Percentiles rank a stretch among this genome's conserved stretches.
Evolutionary conservation across 2,113 vertebrate species (phyloP).

Genomic region (Chloropsis hardwickii): DNA sequence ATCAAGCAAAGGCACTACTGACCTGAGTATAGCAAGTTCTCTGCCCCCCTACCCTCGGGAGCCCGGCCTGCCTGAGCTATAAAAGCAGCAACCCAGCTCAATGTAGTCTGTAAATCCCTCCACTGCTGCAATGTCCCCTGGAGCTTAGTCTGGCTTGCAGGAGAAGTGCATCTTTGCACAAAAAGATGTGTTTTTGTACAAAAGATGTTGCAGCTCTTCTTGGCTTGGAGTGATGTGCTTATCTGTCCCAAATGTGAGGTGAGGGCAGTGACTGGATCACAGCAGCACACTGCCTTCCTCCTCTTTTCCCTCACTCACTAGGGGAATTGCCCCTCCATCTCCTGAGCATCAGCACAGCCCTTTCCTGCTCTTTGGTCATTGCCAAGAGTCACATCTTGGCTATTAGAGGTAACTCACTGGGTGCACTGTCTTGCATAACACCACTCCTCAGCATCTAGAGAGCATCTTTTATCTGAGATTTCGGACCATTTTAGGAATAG

Average conservation of each 20-base stretch:
- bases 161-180: neutral
- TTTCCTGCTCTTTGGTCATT: neutral
- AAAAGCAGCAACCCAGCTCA: neutral
- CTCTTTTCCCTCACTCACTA: neutral
- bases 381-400: neutral
- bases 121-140: neutral
- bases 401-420: fast-evolving
- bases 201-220: neutral
- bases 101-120: neutral
- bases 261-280: neutral
- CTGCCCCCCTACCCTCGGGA: neutral
- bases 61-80: neutral
- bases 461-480: neutral
- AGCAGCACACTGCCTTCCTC: neutral
- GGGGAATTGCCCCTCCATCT: neutral
- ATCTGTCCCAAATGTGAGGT: neutral
- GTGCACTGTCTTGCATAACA: neutral
- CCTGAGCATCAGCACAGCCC: neutral
- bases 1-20: neutral
- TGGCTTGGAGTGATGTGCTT: neutral
- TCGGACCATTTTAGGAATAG: neutral
- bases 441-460: neutral
- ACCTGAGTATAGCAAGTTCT: neutral
- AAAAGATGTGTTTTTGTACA: neutral
- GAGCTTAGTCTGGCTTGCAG: neutral